Evolutionary conservation across 2,888 invertebrate genomes (phyloP).

Genomic region (Lutraria lutraria): DNA sequence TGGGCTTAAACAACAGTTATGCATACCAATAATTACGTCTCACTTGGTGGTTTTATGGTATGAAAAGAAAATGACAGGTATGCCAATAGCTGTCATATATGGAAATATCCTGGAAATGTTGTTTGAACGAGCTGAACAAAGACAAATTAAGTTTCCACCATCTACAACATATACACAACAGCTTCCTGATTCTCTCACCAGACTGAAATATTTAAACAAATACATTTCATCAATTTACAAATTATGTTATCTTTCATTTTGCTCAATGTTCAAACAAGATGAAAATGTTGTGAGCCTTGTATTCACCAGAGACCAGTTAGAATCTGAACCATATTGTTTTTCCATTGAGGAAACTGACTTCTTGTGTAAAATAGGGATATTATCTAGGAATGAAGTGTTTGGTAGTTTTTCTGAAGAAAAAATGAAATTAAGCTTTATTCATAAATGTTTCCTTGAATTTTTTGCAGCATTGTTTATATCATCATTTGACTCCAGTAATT

Average conservation of each 20-base stretch:
- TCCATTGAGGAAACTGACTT: neutral
- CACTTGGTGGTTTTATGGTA: neutral
- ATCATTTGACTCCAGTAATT: neutral
- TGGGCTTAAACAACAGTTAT: neutral
- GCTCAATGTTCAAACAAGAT: neutral
- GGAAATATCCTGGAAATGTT: neutral
- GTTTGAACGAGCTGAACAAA: constrained; percentile 1
- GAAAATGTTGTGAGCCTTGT: neutral
- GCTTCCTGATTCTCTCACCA: neutral
- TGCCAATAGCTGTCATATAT: neutral
- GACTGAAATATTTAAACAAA: neutral
- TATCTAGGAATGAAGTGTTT: neutral
- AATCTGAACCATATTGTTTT: neutral
- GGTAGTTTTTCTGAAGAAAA: neutral
- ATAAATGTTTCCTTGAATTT: neutral
- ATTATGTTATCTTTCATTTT: neutral
- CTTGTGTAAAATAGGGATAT: neutral
- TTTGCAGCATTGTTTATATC: neutral
- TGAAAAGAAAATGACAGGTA: neutral
- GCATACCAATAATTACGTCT: neutral
- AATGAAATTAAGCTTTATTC: neutral
- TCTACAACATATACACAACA: neutral
- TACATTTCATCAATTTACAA: neutral
- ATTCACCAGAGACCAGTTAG: neutral
- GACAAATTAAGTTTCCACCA: neutral